A percentile compares a stretch with the other conserved stretches of the same genome.
Evolutionary conservation across 2,888 invertebrate species (phyloP).

Genomic region (Drosophila percnosoma): DNA sequence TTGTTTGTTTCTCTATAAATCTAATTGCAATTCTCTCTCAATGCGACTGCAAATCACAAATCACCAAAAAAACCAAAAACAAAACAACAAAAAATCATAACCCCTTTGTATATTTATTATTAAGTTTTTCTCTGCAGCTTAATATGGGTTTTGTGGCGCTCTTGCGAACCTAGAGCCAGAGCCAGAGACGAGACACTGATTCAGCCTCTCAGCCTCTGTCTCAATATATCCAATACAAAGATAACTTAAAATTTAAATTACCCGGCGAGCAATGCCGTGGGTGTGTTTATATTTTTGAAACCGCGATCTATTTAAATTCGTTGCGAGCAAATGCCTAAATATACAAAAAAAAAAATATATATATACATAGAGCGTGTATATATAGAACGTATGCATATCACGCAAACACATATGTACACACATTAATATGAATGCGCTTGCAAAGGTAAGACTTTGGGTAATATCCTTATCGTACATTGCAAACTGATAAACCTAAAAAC

Average conservation of each 20-base stretch:
- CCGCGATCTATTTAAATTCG: conserved; percentile 85
- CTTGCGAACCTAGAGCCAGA: conserved; percentile 54
- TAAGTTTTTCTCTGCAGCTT: conserved; percentile 84
- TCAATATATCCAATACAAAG: conserved; percentile 32
- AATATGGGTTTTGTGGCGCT: conserved; percentile 78
- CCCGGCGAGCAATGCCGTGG: conserved; percentile 85
- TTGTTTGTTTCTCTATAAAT: conserved; percentile 1
- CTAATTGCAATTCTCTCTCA: conserved; percentile 32
- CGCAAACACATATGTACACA: conserved; percentile 61
- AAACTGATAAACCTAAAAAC: conserved; percentile 35
- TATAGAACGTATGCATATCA: conserved; percentile 34
- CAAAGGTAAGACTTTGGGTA: conserved; percentile 85
- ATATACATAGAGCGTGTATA: conserved; percentile 14
- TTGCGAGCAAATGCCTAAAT: conserved; percentile 62
- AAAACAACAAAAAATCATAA: conserved; percentile 56
- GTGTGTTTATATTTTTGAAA: conserved; percentile 77
- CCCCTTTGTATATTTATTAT: conserved; percentile 74
- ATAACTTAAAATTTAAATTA: conserved; percentile 69
- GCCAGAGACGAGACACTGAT: conserved; percentile 46
- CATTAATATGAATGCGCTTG: conserved; percentile 65
- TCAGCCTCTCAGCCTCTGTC: conserved; percentile 36
- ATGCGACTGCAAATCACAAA: conserved; percentile 30
- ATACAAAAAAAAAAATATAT: conserved; percentile 6
- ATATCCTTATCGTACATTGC: conserved; percentile 45
- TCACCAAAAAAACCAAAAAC: conserved; percentile 46